Conservation (phyloP, 2,797 vertebrate genomes). For the Saguinus oedipus region DNA sequence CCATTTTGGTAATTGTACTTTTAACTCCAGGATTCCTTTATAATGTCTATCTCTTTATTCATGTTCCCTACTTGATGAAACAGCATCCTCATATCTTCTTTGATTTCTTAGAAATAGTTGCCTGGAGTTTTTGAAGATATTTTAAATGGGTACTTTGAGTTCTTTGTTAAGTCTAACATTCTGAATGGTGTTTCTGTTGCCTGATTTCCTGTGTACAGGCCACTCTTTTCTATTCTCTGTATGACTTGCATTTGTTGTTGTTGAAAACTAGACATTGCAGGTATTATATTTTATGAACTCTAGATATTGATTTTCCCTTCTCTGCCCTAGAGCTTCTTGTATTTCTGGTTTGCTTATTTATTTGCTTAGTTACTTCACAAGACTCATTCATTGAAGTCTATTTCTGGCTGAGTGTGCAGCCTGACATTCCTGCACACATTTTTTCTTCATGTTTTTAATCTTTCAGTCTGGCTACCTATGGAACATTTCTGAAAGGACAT, state of each 20-base stretch:
- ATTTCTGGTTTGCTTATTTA: background rate
- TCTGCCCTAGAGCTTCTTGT: background rate
- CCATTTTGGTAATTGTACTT: background rate
- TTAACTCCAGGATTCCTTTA: background rate
- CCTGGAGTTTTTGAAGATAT: background rate
- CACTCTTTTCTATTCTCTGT: background rate
- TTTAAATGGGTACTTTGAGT: background rate
- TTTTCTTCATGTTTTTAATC: background rate
- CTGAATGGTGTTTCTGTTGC: background rate
- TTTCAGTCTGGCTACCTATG: background rate
- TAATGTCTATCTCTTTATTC: background rate
- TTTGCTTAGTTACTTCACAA: background rate
- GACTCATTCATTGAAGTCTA: background rate
- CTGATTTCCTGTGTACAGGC: background rate
- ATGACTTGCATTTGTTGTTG: background rate
- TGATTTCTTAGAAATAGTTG: background rate
- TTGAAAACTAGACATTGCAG: background rate
- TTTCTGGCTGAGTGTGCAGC: background rate
- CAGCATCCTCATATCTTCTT: background rate
- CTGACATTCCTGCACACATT: background rate
- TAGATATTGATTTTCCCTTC: background rate
- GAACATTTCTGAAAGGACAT: background rate
- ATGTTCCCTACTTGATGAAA: background rate
- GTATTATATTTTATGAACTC: background rate
- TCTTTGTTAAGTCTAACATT: background rate